Evolutionary conservation across 2,797 vertebrate species (phyloP), one percentile per base, ranked within the genome.

Genomic region (Nannoperca australis): DNA sequence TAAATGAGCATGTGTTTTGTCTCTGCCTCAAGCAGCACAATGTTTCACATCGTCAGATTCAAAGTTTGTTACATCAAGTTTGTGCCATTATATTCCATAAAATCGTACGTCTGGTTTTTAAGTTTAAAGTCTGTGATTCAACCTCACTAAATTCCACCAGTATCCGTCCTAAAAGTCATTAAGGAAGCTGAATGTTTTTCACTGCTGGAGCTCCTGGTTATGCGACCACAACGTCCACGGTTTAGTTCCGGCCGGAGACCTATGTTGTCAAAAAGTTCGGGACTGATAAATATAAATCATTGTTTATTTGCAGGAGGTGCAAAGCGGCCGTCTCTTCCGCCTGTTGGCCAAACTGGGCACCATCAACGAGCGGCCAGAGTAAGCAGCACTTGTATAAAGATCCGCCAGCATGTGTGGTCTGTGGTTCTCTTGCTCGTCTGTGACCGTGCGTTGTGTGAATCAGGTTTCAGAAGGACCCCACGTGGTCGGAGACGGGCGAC

Each of bases 301-400:
- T 49, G 36, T 91, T 34, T 93, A 42, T 94, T 95, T 94, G 17
- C 91, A 99, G 98, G 98, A 99, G 88, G 98, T 99, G 87, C 98
- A 99, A 87, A 99, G 99, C 81, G 98, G 98, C 87, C 97, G 98
- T 87, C 96, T 99, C 89, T 99, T 99, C 92, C 97, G 98, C 82
- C 96, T 99, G 70, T 93, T 99, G 93, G 97, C 98, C 89, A 99
- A 99, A 95, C 85, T 99, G 96, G 98, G 98, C 96, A 99, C 98
- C 94, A 99, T 99, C 94, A 99, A 99, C 77, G 98, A 99, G 92
- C 96, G 98, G 78, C 98, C 98, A 85, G 98, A 99, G 98, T 99
- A 96, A 98, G 97, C 92, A 5, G 14, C 66, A 24, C 47, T 7
- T 20, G 0, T 44, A 7, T 3, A 3, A 50, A 47, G 18, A 42